Evolutionary conservation across 1,140 invertebrate species (phyloP).

Genomic region (Bombus pyrosoma): DNA sequence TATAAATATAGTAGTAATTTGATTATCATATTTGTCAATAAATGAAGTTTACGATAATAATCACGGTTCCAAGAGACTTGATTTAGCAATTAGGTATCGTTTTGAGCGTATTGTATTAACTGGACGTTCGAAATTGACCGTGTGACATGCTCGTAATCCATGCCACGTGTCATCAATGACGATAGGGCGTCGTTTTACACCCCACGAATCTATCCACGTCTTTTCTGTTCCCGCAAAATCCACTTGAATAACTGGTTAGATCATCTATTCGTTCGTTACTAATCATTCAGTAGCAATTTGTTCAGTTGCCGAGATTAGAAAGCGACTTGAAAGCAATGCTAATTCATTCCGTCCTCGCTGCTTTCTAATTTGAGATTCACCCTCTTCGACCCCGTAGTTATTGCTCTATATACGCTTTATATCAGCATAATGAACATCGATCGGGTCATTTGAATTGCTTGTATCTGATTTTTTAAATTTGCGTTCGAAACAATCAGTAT

Average conservation of each 20-base stretch:
- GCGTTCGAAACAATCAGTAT: not conserved
- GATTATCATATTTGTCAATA: not conserved
- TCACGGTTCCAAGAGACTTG: conserved; percentile 17
- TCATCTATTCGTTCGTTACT: conserved; percentile 67
- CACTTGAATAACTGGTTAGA: conserved; percentile 60
- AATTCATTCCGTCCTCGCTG: conserved; percentile 63
- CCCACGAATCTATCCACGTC: conserved; percentile 34
- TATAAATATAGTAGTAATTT: no score
- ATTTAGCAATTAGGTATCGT: conserved; percentile 52
- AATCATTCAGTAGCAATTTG: conserved; percentile 74
- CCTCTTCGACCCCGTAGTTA: conserved; percentile 59
- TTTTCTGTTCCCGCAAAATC: conserved; percentile 60
- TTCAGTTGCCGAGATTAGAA: conserved; percentile 75
- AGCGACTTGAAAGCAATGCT: conserved; percentile 78
- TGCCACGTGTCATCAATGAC: conserved; percentile 76
- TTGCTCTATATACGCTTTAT: conserved; percentile 64
- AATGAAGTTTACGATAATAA: not conserved
- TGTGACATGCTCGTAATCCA: conserved; percentile 77
- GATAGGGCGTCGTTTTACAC: conserved; percentile 30
- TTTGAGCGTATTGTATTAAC: conserved; percentile 38
- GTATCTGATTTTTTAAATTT: conserved; percentile 40
- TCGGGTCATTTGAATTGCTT: not conserved
- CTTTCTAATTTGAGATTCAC: conserved; percentile 72
- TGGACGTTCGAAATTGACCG: conserved; percentile 78
- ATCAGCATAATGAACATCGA: conserved; percentile 61